Evolutionary conservation across 2,113 vertebrate species (phyloP).

Genomic region (Trematocara macrostoma): DNA sequence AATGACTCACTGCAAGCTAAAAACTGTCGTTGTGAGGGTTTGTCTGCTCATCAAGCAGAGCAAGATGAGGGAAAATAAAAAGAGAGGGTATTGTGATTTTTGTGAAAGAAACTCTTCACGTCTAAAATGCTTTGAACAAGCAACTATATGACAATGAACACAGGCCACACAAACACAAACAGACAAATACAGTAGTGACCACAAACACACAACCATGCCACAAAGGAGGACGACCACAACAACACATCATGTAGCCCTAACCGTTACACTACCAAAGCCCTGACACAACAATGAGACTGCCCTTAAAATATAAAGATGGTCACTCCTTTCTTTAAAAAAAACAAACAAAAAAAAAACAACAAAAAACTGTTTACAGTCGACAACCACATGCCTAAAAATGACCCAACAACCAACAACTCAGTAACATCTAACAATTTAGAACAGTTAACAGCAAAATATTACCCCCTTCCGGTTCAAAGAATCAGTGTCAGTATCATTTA

Average conservation of each 20-base stretch:
- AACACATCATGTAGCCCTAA: slow-evolving; percentile 17
- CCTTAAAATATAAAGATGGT: background rate
- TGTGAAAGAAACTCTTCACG: background rate
- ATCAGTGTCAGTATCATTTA: background rate
- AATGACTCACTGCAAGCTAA: background rate
- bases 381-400: background rate
- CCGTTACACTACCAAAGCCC: background rate
- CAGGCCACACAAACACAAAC: slow-evolving; percentile 21
- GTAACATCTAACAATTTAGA: background rate
- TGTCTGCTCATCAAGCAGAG: background rate
- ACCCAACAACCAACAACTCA: background rate
- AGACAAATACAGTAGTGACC: slow-evolving; percentile 31
- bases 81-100: background rate
- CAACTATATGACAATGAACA: slow-evolving; percentile 2
- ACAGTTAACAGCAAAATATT: background rate
- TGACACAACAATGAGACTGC: background rate
- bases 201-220: slow-evolving; percentile 48
- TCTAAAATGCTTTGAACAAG: background rate
- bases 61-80: background rate
- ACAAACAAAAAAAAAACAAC: too few species aligned
- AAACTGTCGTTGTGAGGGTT: background rate
- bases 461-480: background rate
- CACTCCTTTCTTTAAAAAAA: background rate
- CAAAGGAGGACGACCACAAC: slow-evolving; percentile 24
- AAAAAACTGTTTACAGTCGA: background rate